Base-by-base conservation (phyloP, 2,797 vertebrate species). In the Cottoperca gobio region DNA sequence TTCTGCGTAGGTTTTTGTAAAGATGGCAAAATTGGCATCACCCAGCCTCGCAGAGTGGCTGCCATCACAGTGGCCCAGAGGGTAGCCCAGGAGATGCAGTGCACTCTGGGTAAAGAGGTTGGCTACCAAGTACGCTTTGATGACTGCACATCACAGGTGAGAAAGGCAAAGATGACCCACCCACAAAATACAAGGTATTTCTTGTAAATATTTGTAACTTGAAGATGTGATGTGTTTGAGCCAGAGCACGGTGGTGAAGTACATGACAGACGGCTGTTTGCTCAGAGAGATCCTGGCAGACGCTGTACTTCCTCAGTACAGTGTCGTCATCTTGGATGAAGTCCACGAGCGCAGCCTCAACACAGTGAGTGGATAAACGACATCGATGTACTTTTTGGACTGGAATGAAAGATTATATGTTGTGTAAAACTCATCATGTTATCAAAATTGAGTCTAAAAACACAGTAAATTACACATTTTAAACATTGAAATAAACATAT, bases 71-170 rank as follows among this genome's bases (percentile, higher is more conserved):
- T 99, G 77, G 97, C 98, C 0, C 97, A 97, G 89, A 95, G 98
- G 64, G 97, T 99, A 11, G 95, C 97, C 0, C 95, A 98, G 72
- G 97, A 99, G 94, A 95, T 99, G 96, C 89, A 93, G 24, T 96
- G 94, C 9, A 59, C 83, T 0, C 88, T 98, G 84, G 97, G 97
- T 8, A 87, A 88, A 35, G 87, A 95, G 4, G 97, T 99, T 14
- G 98, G 98, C 1, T 99, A 99, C 89, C 98, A 99, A 92, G 97
- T 99, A 28, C 97, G 98, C 82, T 99, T 99, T 39, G 98, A 99
- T 64, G 98, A 99, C 88, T 97, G 95, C 92, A 96, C 94, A 13
- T 93, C 94, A 0, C 93, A 97, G 96, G 98, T 99, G 90, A 53
- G 94, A 8, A 31, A 35, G 6, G 23, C 45, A 26, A 21, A 49